Evolutionary conservation across 2,888 invertebrate genomes (phyloP).

Genomic region (Pegoplata infirma): DNA sequence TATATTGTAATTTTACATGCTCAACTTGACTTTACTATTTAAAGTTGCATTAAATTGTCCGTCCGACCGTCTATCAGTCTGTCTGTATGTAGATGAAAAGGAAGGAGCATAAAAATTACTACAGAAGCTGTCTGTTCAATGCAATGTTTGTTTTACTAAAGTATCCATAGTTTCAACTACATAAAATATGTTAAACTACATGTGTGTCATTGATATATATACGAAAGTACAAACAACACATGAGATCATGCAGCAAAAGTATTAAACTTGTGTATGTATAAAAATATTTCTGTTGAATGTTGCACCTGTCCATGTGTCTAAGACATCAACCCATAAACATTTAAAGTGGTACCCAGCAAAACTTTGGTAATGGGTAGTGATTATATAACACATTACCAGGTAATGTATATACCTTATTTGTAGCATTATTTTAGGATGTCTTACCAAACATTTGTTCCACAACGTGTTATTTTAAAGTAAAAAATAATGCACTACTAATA

Average conservation of each 20-base stretch:
- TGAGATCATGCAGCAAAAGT: constrained; percentile 8
- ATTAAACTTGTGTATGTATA: not conserved
- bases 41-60: constrained; percentile 23
- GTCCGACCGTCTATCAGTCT: no score
- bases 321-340: constrained; percentile 60
- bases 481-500: no score
- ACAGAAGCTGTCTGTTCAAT: no score
- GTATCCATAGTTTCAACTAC: not conserved
- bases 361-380: no score
- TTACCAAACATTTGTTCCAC: no score
- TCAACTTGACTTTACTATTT: constrained; percentile 11
- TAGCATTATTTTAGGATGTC: no score
- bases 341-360: no score
- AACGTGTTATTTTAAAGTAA: no score
- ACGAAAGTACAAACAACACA: no score
- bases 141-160: not conserved
- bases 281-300: constrained; percentile 10
- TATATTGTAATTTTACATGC: not conserved
- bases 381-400: no score
- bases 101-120: not conserved
- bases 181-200: not conserved
- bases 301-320: constrained; percentile 64
- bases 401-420: no score
- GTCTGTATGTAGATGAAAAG: not conserved
- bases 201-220: not conserved